phyloP scores from a whole-genome alignment of 2,888 invertebrate species.

The Clitarchus hookeri region DNA sequence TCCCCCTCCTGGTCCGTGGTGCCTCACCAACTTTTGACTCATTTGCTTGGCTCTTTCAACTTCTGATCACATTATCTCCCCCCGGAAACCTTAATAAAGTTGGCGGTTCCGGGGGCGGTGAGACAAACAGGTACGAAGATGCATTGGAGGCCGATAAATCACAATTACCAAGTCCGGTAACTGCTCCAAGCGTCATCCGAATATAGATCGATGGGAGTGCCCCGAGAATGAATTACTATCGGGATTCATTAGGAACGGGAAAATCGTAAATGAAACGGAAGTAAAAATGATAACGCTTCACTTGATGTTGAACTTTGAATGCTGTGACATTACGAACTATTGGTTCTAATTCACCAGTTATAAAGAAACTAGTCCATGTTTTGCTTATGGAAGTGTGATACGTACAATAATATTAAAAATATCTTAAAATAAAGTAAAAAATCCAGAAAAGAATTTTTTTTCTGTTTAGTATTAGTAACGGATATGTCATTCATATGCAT shows the following conservation, averaged over 20 bases:
- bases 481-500: no score
- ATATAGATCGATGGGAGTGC: neutral
- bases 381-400: no score
- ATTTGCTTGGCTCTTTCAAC: neutral
- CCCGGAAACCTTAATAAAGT: neutral
- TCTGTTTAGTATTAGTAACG: no score
- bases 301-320: no score
- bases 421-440: no score
- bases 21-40: neutral
- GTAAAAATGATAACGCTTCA: no score
- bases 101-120: neutral
- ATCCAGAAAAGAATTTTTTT: no score
- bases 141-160: neutral
- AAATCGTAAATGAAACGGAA: no score
- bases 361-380: no score
- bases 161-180: neutral
- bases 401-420: no score
- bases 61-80: neutral
- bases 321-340: no score
- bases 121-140: conserved; percentile 1
- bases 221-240: neutral
- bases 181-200: neutral
- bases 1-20: neutral
- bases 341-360: no score
- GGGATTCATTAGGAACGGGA: neutral